phyloP scores from a whole-genome alignment of 92 coral and sea anemone genomes.

The Umimayanthus chanpuru region DNA sequence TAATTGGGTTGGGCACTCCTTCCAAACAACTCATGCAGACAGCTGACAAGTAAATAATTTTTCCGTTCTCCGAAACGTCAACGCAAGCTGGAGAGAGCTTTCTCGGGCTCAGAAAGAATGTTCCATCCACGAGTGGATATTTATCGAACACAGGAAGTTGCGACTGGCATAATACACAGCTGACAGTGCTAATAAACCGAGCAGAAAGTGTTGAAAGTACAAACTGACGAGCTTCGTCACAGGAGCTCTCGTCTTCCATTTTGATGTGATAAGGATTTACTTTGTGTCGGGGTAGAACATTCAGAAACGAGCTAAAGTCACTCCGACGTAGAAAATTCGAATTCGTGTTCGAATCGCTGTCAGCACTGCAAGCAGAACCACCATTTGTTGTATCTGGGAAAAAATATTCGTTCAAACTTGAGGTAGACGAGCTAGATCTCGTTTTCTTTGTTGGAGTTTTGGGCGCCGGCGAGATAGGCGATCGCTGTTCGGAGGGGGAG shows the following conservation, averaged over 20 bases:
- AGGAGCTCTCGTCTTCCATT: slow-evolving; percentile 92
- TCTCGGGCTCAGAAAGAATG: slow-evolving; percentile 93
- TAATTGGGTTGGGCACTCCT: slow-evolving; percentile 88
- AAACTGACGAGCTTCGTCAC: slow-evolving; percentile 91
- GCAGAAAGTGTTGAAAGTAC: slow-evolving; percentile 87
- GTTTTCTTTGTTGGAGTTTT: slow-evolving; percentile 91
- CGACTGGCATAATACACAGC: slow-evolving; percentile 91
- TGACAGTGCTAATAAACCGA: slow-evolving; percentile 70
- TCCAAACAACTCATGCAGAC: slow-evolving; percentile 95
- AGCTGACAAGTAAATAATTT: slow-evolving; percentile 81
- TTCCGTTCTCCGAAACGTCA: slow-evolving; percentile 86
- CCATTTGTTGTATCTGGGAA: slow-evolving; percentile 77
- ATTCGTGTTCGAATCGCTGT: slow-evolving; percentile 58
- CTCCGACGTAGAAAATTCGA: slow-evolving; percentile 84
- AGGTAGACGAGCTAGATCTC: slow-evolving; percentile 59
- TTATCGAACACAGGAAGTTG: slow-evolving; percentile 93
- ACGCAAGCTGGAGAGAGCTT: slow-evolving; percentile 78
- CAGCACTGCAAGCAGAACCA: slow-evolving; percentile 67
- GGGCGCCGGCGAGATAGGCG: slow-evolving; percentile 87
- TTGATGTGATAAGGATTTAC: slow-evolving; percentile 97
- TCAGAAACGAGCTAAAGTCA: slow-evolving; percentile 92
- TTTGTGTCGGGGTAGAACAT: slow-evolving; percentile 94
- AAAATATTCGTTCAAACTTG: slow-evolving; percentile 59
- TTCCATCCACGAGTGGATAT: slow-evolving; percentile 96
- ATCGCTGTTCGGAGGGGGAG: slow-evolving; percentile 75